These are phyloP conservation scores for Melanotaenia nigrans DNA, from an alignment of 2,797 vertebrate species.

Conservation along the genomic window DNA sequence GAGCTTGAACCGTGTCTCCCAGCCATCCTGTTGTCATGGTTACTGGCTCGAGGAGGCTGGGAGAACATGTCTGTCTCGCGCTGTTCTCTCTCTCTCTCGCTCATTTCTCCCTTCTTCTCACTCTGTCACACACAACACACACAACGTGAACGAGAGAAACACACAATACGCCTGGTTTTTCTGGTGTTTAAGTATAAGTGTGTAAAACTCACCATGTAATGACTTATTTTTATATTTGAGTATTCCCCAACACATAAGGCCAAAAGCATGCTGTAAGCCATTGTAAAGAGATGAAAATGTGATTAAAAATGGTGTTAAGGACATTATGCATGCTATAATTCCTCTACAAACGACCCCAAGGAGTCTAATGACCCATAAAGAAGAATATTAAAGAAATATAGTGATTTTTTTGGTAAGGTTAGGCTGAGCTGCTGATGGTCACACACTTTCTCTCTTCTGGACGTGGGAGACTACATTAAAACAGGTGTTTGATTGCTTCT, in stretches of 20 bases:
- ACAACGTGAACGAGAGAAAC: not conserved
- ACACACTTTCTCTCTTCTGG: slow-evolving; percentile 5
- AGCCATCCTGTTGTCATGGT: slow-evolving; percentile 99
- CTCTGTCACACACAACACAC: slow-evolving; percentile 20
- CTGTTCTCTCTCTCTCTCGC: slow-evolving; percentile 28
- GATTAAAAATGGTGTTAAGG: not conserved
- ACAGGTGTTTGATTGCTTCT: slow-evolving; percentile 63
- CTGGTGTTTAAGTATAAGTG: slow-evolving; percentile 59
- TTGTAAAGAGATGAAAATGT: not conserved
- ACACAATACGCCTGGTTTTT: slow-evolving; percentile 44
- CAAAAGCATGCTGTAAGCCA: no score
- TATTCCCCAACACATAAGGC: not conserved
- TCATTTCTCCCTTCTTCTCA: slow-evolving; percentile 20
- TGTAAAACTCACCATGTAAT: not conserved
- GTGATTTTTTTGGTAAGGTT: not conserved
- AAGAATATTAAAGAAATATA: slow-evolving; percentile 3
- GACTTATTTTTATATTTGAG: not conserved
- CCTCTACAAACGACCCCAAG: not conserved
- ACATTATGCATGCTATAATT: not conserved
- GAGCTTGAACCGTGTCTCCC: slow-evolving; percentile 88
- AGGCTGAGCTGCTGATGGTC: not conserved
- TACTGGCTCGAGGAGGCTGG: slow-evolving; percentile 92
- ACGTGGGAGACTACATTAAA: slow-evolving; percentile 56
- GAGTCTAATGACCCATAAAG: not conserved
- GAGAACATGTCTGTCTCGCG: slow-evolving; percentile 88